Evolutionary conservation across 2,888 invertebrate genomes (phyloP), one percentile per base, ranked within the genome.

Genomic region (Tolmerus cingulatus): DNA sequence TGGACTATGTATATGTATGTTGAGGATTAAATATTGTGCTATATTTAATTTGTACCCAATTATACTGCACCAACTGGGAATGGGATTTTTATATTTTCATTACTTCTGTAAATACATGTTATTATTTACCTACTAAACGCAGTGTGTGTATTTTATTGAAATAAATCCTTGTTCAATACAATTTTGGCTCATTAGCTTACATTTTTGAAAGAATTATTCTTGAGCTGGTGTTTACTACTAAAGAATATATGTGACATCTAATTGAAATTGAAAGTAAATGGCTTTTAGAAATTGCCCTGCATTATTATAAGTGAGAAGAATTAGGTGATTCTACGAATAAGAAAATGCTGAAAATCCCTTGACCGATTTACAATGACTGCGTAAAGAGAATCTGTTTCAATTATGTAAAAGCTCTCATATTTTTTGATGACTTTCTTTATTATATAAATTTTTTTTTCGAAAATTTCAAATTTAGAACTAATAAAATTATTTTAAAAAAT

Each of bases 211-310:
- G n/a, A n/a, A n/a, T n/a, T n/a, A n/a, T n/a, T n/a, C n/a, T n/a
- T 93, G 99, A 99, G 92, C 93, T 99, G 85, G 99, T 99, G 0
- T 98, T 99, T 92, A 99, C 99, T 1, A 98, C 98, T 0, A 99
- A 99, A 91, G 99, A 99, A 92, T 99, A 97, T 91, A 99, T 99
- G 99, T 94, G 99, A 91, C 98, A 99, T 94, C 96, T 98, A 3
- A 97, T 98, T 86, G 98, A 98, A 93, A 99, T 99, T 90, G 99
- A 99, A 92, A 98, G 98, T 91, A 96, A 96, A 91, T 99, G 99
- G 99, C 93, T 99, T 27, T 92, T 99, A 88, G 99, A 99, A 94
- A 99, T 99, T 1, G 99, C 99, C 0, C 99, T 99, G 9, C 99
- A 99, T 93, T 99, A 99, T 93, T 99, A 99, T 92, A 98, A 98